Evolutionary conservation across 2,888 invertebrate species (phyloP), one percentile per base, ranked within the genome.

Genomic region (Smittia aterrima): DNA sequence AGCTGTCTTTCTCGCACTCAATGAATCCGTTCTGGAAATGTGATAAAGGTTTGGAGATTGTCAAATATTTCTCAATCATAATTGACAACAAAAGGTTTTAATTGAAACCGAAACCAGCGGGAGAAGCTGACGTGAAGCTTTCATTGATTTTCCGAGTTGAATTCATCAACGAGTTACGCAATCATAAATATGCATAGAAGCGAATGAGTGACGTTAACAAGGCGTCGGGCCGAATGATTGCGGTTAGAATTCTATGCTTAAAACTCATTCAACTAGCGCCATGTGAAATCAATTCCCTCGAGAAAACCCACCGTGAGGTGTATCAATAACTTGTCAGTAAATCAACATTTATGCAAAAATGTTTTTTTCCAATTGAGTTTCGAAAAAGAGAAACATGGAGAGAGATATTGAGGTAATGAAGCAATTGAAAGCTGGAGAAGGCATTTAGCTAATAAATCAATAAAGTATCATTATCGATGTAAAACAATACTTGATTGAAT

Each of bases 11-110:
- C 77, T 87, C 86, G 80, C 96, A 96, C 83, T 93, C 91, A 71
- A 95, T 93, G 81, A 90, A 92, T 70, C 93, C 92, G 85, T 92
- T 92, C 94, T 95, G 88, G 13, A 87, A 87, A n/a, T n/a, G 78
- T 76, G 79, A 77, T 77, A 75, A 76, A 77, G 76, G 73, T 76
- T 75, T 75, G 72, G 75, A 22, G 9, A 32, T 32, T 32, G 32
- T 32, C 32, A 32, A 47, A 25, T 54, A 71, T 47, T 74, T 66
- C 16, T 75, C n/a, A 32, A 9, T 32, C 32, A 32, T 6, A 32
- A 32, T 32, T 32, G 4, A 32, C 9, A 9, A 32, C 47, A 47
- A 47, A 47, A 47, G 47, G 47, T n/a, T 47, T 47, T 47, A 11
- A 47, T 47, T 47, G 47, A n/a, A 47, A 47, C 9, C 16, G 32